phyloP scores from a whole-genome alignment of 35 echinoderm and acorn worm genomes.

The Heliocidaris tuberculata region DNA sequence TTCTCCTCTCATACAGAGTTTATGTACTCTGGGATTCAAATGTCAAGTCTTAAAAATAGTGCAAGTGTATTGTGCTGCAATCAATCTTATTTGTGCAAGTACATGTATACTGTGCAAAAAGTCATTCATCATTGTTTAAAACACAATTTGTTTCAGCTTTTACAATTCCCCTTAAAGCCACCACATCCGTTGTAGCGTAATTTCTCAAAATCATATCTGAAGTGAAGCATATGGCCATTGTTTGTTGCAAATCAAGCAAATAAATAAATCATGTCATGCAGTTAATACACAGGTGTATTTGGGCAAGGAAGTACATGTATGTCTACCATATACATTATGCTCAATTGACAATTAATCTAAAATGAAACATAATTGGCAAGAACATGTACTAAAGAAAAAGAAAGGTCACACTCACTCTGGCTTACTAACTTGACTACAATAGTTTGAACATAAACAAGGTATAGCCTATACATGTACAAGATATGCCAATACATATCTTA shows the following conservation, averaged over 20 bases:
- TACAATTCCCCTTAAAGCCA: too few relatives aligned
- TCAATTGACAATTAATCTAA: neutral
- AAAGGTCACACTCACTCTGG: neutral
- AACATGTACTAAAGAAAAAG: neutral
- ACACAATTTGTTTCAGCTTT: too few relatives aligned
- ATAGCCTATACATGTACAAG: too few relatives aligned
- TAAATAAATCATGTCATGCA: neutral
- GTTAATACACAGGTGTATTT: neutral
- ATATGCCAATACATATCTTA: too few relatives aligned
- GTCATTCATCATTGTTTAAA: neutral
- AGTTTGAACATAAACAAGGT: too few relatives aligned
- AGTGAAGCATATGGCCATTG: too few relatives aligned
- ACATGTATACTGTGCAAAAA: neutral
- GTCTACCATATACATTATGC: neutral
- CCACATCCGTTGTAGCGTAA: too few relatives aligned
- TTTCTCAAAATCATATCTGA: too few relatives aligned
- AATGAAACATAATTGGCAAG: neutral
- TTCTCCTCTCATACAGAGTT: neutral
- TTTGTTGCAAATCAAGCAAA: too few relatives aligned
- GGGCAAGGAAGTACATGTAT: neutral
- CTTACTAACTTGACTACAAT: neutral
- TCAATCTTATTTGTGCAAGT: neutral
- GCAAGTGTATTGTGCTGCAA: neutral
- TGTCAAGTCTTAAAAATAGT: neutral
- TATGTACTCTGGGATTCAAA: neutral